Conservation (phyloP, 2,113 vertebrate species). For the Mugil cephalus region DNA sequence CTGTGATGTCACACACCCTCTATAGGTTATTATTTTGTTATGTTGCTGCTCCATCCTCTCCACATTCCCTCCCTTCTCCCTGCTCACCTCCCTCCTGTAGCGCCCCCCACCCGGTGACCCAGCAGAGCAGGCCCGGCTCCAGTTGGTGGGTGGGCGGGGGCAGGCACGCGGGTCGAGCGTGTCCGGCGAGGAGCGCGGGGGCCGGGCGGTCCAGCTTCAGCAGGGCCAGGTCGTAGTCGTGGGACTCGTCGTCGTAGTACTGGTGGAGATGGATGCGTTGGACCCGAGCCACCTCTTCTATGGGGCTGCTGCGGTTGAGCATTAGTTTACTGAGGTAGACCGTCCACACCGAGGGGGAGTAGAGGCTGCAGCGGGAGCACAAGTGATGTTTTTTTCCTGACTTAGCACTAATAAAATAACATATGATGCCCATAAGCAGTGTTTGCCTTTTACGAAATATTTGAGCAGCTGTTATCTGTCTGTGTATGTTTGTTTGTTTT, state of each 20-base stretch:
- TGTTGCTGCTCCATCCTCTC: no score
- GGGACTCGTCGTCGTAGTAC: constrained; percentile 89
- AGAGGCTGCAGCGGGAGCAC: constrained; percentile 78
- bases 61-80: not conserved
- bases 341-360: constrained; percentile 89
- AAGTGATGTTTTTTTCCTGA: not conserved
- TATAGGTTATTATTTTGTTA: no score
- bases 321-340: constrained; percentile 90
- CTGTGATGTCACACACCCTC: no score
- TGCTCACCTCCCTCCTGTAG: constrained; percentile 87
- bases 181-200: constrained; percentile 41
- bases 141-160: constrained; percentile 89
- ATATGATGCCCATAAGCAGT: not conserved
- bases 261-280: constrained; percentile 89
- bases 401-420: not conserved
- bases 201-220: constrained; percentile 89
- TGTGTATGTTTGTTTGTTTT: not conserved
- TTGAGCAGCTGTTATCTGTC: not conserved
- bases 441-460: not conserved
- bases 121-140: constrained; percentile 89
- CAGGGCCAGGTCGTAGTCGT: constrained; percentile 93
- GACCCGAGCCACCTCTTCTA: constrained; percentile 89
- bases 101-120: constrained; percentile 95
- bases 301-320: constrained; percentile 82
- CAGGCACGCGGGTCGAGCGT: constrained; percentile 89